Evolutionary conservation across 2,888 invertebrate species (phyloP), one percentile per base, ranked within the genome.

Genomic region (Torymus tubicola): DNA sequence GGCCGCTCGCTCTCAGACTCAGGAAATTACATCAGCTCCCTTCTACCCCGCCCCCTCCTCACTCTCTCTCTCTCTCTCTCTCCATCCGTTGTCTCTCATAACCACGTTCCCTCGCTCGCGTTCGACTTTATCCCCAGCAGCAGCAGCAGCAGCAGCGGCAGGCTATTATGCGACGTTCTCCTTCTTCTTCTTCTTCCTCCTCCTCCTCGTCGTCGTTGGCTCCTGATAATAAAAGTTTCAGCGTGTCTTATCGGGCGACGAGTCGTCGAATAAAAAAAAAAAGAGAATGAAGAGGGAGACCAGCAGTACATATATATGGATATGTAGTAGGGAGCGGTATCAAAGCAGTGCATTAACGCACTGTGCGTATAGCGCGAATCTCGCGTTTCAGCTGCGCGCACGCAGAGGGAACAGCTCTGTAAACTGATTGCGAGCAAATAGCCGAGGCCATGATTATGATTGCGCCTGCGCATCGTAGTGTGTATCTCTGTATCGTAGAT

Each of bases 341-440:
- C 42, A 42, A 42, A 42, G 42, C 42, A 42, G 42, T 42, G 42
- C 42, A 42, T 42, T 42, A 42, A 42, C 42, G 42, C 42, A 1
- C 42, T 42, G 42, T 42, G 42, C 31, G 31, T 8, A 31, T 42
- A 8, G 8, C 42, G 42, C 42, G 42, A 42, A 42, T 42, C 42
- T 42, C 42, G 42, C 42, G 42, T 42, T 42, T 42, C 42, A 42
- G 10, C 8, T 42, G 42, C 42, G 21, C 5, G 64, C 16, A 21
- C 63, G 42, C 12, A 18, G 1, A 42, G 50, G 42, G 58, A 69
- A 69, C 76, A 50, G 68, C 69, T 21, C 24, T 70, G 70, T 70
- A 77, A 77, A 77, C 70, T 65, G 70, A 77, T 77, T 77, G 77
- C 77, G 42, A 57, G 67, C 67, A 58, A 67, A 60, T 67, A 75